Evolutionary conservation across 2,113 vertebrate genomes (phyloP), one percentile per base, ranked within the genome.

Genomic region (Podarcis cretensis): DNA sequence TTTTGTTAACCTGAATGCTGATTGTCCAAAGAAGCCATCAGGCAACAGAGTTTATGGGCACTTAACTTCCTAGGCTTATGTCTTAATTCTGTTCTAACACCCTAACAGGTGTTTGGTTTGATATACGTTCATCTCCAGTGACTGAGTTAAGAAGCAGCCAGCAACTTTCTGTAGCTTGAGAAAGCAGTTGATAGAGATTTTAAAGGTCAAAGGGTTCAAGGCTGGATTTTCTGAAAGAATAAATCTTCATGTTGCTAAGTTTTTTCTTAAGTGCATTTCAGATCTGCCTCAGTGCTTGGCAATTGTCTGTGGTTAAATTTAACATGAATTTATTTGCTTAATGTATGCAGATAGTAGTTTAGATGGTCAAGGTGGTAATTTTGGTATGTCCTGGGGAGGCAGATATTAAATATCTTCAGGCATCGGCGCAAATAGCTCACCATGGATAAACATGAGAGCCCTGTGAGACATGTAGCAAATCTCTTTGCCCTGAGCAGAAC

Each of bases 391-490:
- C 68, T 68, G n/a, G 8, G 27, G 18, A 32, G 37, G 16, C 63
- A 78, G 37, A 9, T 66, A 86, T 86, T 78, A 66, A 86, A 86
- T 77, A 7, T 66, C 84, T 77, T 30, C 23, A 78, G 74, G 73
- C 32, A 16, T 20, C 69, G 74, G 48, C 21, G 48, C 83, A 86
- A 78, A 86, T 86, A 30, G 66, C 37, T 86, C 30, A 43, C 37
- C 68, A 13, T 40, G 83, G 59, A 86, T n/a, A 84, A 40, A 18
- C 43, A 21, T 89, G 71, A 0, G 0, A 93, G 81, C 93, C 89
- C 83, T 93, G 90, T 27, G 76, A 76, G 75, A 83, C 92, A n/a
- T 91, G 37, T 59, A 37, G 5, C 81, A 92, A 3, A 18, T 66
- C 65, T 25, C 68, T n/a, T 69, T 69, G 43, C 40, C 77, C 59